Evolutionary conservation across 2,888 invertebrate genomes (phyloP).

Genomic region (Campopleginae sp.): DNA sequence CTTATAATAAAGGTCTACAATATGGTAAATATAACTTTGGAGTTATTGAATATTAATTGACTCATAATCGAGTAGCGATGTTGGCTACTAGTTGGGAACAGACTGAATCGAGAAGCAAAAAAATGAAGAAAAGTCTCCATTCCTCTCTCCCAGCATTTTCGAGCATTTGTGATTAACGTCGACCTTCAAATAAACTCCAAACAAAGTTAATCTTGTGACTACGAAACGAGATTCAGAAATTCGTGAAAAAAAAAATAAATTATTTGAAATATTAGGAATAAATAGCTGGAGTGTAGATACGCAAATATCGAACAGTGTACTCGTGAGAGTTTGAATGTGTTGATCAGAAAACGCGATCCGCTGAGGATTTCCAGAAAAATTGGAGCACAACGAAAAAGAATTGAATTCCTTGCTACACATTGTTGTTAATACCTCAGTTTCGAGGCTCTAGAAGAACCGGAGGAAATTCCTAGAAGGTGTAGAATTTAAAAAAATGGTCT

Average conservation of each 20-base stretch:
- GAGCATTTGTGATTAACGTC: neutral
- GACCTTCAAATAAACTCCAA: neutral
- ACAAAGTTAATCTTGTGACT: neutral
- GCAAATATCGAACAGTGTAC: neutral
- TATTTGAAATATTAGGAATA: neutral
- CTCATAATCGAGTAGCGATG: constrained; percentile 24
- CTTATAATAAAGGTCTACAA: constrained; percentile 8
- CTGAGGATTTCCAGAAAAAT: neutral
- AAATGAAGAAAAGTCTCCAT: neutral
- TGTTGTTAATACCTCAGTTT: neutral
- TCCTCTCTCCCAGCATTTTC: neutral
- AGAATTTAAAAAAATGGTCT: constrained; percentile 5
- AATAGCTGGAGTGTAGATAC: neutral
- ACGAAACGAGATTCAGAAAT: neutral
- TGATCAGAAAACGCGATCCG: neutral
- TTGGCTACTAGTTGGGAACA: neutral
- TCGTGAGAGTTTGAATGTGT: neutral
- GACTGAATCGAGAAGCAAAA: neutral
- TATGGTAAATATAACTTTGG: constrained; percentile 41
- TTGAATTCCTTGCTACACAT: neutral
- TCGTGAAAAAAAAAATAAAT: neutral
- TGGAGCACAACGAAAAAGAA: neutral
- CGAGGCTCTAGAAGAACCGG: neutral
- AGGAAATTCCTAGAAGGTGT: neutral
- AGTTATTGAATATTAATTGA: constrained; percentile 50